Percentiles rank a stretch among this genome's conserved stretches.
Conservation (phyloP, 35 echinoderm and acorn worm species). For the Amphiura filiformis region DNA sequence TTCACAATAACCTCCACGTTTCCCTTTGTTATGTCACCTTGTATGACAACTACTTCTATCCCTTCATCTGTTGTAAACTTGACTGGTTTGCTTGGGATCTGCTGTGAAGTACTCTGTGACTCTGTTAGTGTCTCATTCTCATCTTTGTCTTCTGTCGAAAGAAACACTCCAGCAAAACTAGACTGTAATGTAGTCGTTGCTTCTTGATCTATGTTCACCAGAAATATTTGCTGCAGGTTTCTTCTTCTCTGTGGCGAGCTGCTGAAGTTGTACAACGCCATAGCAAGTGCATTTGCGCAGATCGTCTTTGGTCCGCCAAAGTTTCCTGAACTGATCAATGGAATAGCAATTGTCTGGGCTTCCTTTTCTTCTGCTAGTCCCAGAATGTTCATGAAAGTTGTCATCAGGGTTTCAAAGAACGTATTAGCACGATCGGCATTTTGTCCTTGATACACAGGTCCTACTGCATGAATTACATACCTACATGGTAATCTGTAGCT, state of each 20-base stretch:
- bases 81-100: too few relatives aligned
- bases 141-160: neutral
- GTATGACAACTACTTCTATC: neutral
- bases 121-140: neutral
- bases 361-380: conserved; percentile 2
- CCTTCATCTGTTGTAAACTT: neutral
- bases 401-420: conserved; percentile 9
- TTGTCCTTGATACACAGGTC: conserved; percentile 40
- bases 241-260: neutral
- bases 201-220: neutral
- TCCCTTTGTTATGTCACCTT: conserved; percentile 30
- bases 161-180: neutral
- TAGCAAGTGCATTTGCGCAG: neutral
- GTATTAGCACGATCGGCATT: neutral
- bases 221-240: neutral
- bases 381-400: conserved; percentile 34
- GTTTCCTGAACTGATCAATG: conserved; percentile 47
- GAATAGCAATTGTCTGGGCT: conserved; percentile 19
- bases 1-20: conserved; percentile 25
- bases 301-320: neutral
- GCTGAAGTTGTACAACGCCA: neutral
- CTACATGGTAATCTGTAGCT: conserved; percentile 21
- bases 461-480: conserved; percentile 50
- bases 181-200: neutral
- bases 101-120: neutral